Evolutionary conservation across 1,140 invertebrate species (phyloP).

Genomic region (Megathymus violae): DNA sequence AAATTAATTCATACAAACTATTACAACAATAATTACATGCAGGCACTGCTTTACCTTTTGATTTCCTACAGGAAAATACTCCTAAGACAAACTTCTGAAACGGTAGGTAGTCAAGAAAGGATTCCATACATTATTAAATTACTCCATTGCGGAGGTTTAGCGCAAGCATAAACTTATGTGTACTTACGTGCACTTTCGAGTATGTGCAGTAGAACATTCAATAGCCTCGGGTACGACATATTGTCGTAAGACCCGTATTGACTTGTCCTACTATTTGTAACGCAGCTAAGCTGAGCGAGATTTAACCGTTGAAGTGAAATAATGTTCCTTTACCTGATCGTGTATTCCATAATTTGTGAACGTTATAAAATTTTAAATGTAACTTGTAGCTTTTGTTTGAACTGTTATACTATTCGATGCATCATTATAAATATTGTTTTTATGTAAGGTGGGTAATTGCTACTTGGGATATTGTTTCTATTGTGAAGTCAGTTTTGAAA

Average conservation of each 20-base stretch:
- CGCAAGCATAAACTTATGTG: constrained; percentile 31
- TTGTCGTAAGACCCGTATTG: constrained; percentile 16
- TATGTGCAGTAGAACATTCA: constrained; percentile 30
- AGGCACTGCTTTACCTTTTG: constrained; percentile 5
- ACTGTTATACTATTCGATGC: too few species aligned
- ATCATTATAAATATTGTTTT: too few species aligned
- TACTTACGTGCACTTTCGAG: constrained; percentile 29
- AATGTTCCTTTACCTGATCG: too few species aligned
- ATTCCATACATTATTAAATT: constrained; percentile 33
- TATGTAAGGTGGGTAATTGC: too few species aligned
- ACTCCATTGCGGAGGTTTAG: constrained; percentile 31
- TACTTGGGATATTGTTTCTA: too few species aligned
- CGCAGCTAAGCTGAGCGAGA: too few species aligned
- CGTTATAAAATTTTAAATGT: too few species aligned
- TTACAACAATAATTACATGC: too few species aligned
- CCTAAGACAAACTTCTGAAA: constrained; percentile 27
- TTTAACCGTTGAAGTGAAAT: too few species aligned
- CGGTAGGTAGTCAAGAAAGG: constrained; percentile 30
- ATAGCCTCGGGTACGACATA: constrained; percentile 27
- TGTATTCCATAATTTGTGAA: too few species aligned
- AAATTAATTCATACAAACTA: neutral
- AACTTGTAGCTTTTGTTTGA: too few species aligned
- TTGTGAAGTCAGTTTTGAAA: too few species aligned
- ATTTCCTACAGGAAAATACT: constrained; percentile 27
- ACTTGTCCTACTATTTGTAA: constrained; percentile 1